Percentiles rank a stretch among this genome's conserved stretches.
These are phyloP conservation scores for Peromyscus leucopus DNA, from an alignment of 2,113 vertebrate species.

Conservation along the genomic window DNA sequence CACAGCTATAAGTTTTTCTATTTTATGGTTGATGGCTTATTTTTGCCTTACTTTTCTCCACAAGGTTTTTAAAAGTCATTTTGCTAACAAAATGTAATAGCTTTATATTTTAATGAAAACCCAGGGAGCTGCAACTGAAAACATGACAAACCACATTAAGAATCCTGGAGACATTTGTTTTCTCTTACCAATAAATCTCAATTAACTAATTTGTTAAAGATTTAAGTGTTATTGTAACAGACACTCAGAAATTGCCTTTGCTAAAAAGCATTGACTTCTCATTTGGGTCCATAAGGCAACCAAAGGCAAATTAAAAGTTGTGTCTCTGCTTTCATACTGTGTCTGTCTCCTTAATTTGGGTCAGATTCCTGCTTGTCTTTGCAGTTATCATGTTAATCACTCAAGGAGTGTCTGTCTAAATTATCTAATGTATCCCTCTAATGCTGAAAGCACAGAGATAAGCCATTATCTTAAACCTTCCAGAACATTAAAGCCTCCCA, in stretches of 20 bases:
- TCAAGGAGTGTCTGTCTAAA: neutral
- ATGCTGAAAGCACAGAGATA: neutral
- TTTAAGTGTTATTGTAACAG: neutral
- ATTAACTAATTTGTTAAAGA: neutral
- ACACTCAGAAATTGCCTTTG: constrained; percentile 3
- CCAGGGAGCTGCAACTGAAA: neutral
- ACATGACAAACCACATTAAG: neutral
- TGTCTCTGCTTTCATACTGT: neutral
- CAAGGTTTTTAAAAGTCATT: neutral
- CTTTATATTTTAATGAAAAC: neutral
- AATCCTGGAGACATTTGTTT: neutral
- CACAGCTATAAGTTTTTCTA: neutral
- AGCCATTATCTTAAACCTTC: neutral
- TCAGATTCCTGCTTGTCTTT: neutral
- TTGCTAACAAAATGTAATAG: neutral
- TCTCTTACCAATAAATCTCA: neutral
- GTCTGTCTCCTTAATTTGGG: neutral
- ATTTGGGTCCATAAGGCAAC: neutral
- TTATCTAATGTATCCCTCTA: neutral
- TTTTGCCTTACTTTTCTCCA: neutral
- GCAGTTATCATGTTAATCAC: neutral
- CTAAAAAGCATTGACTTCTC: neutral
- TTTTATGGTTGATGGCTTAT: neutral
- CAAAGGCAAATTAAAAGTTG: neutral
- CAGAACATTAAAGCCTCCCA: neutral